These are phyloP conservation scores for Cydia strobilella DNA, from an alignment of 1,140 invertebrate species.

Conservation along the genomic window DNA sequence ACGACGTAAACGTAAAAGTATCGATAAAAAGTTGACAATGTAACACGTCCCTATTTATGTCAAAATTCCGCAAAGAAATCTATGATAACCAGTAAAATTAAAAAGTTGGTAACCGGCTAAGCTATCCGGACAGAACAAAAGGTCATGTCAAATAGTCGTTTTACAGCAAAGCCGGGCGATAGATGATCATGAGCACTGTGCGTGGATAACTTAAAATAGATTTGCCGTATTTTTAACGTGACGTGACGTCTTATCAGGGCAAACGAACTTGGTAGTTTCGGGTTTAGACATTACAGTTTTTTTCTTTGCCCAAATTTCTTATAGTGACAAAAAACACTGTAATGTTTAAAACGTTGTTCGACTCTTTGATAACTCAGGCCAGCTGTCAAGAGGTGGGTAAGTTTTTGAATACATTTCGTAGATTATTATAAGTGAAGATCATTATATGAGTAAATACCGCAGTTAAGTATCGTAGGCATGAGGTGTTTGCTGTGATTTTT, in stretches of 20 bases:
- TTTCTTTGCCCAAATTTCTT: conserved; percentile 54
- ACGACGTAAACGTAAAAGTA: neutral
- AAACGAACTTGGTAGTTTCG: conserved; percentile 60
- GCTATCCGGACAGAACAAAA: conserved; percentile 34
- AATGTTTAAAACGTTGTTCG: conserved; percentile 77
- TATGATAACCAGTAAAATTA: conserved; percentile 40
- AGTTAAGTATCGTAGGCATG: neutral
- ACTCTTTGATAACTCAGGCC: conserved; percentile 76
- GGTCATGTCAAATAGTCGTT: conserved; percentile 37
- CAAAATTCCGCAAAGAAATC: conserved; percentile 43
- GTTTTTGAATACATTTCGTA: conserved; percentile 63
- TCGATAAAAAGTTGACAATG: neutral
- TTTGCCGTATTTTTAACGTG: conserved; percentile 72
- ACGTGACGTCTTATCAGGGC: conserved; percentile 71
- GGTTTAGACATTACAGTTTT: conserved; percentile 61
- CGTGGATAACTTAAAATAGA: conserved; percentile 77
- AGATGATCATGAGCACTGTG: conserved; percentile 69
- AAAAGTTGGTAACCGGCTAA: conserved; percentile 37
- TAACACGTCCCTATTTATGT: conserved; percentile 46
- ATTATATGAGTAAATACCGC: conserved; percentile 24
- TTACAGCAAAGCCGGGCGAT: conserved; percentile 52
- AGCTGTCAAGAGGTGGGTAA: conserved; percentile 84
- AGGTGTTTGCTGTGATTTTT: neutral
- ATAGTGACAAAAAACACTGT: conserved; percentile 73
- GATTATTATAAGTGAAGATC: conserved; percentile 34